These are phyloP conservation scores for Cricetomys ansorgei DNA, from an alignment of 2,113 vertebrate species.

Conservation along the genomic window DNA sequence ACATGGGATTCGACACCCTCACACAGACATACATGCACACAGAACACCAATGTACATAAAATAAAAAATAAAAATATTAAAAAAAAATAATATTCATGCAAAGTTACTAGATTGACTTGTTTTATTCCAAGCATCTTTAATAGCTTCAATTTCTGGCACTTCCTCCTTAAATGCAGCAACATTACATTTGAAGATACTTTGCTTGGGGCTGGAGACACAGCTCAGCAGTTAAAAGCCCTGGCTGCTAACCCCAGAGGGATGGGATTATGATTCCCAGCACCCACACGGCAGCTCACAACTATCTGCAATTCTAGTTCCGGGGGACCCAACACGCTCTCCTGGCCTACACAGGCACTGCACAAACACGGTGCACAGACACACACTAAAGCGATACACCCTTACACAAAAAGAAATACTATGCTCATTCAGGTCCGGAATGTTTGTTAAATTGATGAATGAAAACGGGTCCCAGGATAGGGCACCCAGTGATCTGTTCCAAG, in stretches of 20 bases:
- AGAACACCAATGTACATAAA: no score
- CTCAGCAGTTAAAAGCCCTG: background rate
- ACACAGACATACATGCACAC: no score
- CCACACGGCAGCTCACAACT: background rate
- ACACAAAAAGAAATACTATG: background rate
- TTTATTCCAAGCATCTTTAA: background rate
- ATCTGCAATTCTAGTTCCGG: background rate
- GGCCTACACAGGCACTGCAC: background rate
- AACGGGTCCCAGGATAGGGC: constrained; percentile 54
- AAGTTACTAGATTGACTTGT: background rate
- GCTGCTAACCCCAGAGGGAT: background rate
- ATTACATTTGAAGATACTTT: background rate
- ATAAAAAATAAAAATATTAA: no score
- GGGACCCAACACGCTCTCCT: background rate
- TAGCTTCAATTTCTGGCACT: constrained; percentile 64
- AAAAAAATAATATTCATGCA: background rate
- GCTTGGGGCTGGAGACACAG: background rate
- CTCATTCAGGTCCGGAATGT: constrained; percentile 64
- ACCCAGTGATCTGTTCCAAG: constrained; percentile 67
- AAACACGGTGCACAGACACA: background rate
- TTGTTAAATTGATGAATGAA: constrained; percentile 74
- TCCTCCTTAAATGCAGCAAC: constrained; percentile 70
- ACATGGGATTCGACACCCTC: no score
- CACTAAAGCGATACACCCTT: background rate
- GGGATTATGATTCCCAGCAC: background rate